Percentiles rank a stretch among this genome's conserved stretches.
Conservation (phyloP, 2,888 invertebrate species). For the Nasonovia ribisnigri region DNA sequence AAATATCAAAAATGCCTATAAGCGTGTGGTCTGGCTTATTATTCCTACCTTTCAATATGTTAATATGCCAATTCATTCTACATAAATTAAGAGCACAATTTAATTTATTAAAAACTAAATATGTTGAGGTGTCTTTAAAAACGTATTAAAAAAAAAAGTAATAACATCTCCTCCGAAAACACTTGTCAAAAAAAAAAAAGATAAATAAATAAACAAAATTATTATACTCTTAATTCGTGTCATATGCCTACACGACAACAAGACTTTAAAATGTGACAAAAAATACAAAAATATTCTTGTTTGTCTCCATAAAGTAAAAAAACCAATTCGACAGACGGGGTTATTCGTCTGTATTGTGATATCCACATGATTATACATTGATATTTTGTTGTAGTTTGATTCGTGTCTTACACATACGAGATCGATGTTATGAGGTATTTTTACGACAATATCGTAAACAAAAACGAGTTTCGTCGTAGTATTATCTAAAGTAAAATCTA, state of each 20-base stretch:
- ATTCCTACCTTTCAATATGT: background rate
- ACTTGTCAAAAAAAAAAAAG: background rate
- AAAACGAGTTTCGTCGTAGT: conserved; percentile 6
- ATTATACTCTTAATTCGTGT: background rate
- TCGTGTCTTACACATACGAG: background rate
- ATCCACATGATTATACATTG: background rate
- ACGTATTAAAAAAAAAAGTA: background rate
- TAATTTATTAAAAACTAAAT: background rate
- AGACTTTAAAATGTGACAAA: background rate
- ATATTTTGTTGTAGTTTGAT: background rate
- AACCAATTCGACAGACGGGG: conserved; percentile 22
- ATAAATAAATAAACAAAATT: too few relatives aligned
- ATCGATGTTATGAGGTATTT: conserved; percentile 29
- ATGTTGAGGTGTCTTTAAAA: background rate
- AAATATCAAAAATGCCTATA: background rate
- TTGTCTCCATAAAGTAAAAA: background rate
- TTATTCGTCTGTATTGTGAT: background rate
- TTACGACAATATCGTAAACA: background rate
- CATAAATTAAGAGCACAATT: background rate
- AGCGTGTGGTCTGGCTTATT: background rate
- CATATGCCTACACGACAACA: background rate
- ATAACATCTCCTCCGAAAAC: background rate
- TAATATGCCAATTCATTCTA: background rate
- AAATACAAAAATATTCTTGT: background rate
- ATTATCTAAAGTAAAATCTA: background rate